Conservation (phyloP, 2,888 invertebrate species). For the Lydus trimaculatus region DNA sequence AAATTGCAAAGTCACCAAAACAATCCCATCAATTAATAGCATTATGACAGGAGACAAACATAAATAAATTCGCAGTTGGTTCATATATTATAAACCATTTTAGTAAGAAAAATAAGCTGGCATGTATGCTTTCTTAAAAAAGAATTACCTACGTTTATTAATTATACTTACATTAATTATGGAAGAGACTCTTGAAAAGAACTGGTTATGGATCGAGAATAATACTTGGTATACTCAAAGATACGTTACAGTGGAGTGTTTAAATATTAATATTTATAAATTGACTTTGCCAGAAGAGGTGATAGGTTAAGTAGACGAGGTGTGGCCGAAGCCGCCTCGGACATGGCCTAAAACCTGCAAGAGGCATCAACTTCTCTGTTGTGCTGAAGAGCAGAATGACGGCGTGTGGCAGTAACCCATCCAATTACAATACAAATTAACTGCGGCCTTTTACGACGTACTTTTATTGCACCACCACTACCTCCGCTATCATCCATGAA, state of each 20-base stretch:
- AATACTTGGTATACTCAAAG: slow-evolving; percentile 31
- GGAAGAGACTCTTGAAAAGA: slow-evolving; percentile 32
- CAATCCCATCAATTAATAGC: neutral
- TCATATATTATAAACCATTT: slow-evolving; percentile 17
- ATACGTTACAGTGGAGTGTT: slow-evolving; percentile 53
- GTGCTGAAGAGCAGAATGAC: slow-evolving; percentile 17
- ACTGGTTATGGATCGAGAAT: slow-evolving; percentile 32
- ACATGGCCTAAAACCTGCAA: slow-evolving; percentile 34
- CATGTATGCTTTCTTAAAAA: slow-evolving; percentile 23
- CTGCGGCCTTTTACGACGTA: slow-evolving; percentile 33
- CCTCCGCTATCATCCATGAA: neutral
- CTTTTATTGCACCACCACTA: slow-evolving; percentile 29
- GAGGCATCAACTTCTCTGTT: slow-evolving; percentile 1
- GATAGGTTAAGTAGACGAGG: slow-evolving; percentile 59
- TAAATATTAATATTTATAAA: slow-evolving; percentile 59
- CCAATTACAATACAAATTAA: slow-evolving; percentile 39
- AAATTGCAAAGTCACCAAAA: neutral
- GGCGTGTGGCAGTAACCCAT: slow-evolving; percentile 34
- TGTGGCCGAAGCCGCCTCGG: slow-evolving; percentile 49
- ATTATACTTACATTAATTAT: slow-evolving; percentile 40
- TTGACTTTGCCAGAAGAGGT: slow-evolving; percentile 57
- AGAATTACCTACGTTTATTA: slow-evolving; percentile 35
- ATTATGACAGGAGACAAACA: neutral
- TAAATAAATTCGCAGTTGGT: slow-evolving; percentile 5
- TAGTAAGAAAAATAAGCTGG: slow-evolving; percentile 11